Evolutionary conservation across 2,888 invertebrate genomes (phyloP), one percentile per base, ranked within the genome.

Genomic region (Drosophila atroscutellata): DNA sequence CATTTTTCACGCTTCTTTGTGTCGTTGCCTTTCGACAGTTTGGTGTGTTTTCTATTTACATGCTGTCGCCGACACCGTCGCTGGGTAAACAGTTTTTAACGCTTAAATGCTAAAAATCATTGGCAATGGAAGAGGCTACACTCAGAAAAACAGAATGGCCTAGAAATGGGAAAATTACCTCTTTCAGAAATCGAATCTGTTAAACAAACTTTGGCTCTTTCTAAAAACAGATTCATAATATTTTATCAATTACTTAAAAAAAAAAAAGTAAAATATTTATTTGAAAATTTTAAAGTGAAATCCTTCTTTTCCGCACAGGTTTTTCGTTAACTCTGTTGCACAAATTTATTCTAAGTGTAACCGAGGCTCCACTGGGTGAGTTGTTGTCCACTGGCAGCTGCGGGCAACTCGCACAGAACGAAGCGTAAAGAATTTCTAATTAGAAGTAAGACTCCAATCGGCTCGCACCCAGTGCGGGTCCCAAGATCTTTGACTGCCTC

Each of bases 21-120:
- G 69, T 75, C 52, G 54, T 54, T 80, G 61, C 56, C 69, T 73
- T 73, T 77, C 34, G 75, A 63, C 64, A 69, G 62, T 66, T 68
- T 55, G 62, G 56, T 63, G 66, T 72, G 67, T 86, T 86, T 86
- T 81, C 87, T 86, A 83, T 83, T 83, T 86, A 84, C 85, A 70
- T 87, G 74, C 77, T 68, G 75, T 71, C 66, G 72, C 56, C 55
- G 51, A 6, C 39, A 36, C 20, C 45, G 49, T 30, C 34, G 73
- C 75, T 75, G 47, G 72, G 73, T 72, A 86, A 86, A 86, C 89
- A 86, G 81, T 83, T 90, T 90, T 86, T 86, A 90, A 86, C 86
- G 86, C 86, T 90, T 81, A 86, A 86, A 88, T 86, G 90, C 86
- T 90, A 90, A 86, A 90, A 86, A 86, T 85, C 80, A 77, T 76